Conservation (phyloP, 1,140 invertebrate species). For the Drosophila lini region DNA sequence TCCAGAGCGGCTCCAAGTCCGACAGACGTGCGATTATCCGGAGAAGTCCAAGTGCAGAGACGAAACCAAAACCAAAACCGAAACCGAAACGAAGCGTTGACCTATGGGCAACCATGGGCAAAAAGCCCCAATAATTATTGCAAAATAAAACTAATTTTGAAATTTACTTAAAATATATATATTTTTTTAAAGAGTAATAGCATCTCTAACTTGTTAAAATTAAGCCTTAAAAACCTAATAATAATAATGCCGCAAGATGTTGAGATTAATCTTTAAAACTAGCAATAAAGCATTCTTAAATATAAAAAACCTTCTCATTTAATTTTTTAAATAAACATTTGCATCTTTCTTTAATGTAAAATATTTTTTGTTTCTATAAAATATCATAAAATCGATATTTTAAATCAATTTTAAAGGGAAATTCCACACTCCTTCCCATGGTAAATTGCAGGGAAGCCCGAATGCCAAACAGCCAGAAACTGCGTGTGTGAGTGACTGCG, state of each 20-base stretch:
- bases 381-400: neutral
- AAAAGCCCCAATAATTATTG: neutral
- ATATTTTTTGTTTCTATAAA: neutral
- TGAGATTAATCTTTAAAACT: too few species aligned
- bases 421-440: neutral
- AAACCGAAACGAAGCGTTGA: conserved; percentile 26
- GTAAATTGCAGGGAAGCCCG: neutral
- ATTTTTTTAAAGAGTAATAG: too few species aligned
- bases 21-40: conserved; percentile 10
- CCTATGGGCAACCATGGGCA: conserved; percentile 1
- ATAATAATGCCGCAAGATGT: too few species aligned
- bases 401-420: neutral
- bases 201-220: too few species aligned
- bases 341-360: neutral
- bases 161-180: too few species aligned
- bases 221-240: too few species aligned
- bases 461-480: conserved; percentile 27
- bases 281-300: too few species aligned
- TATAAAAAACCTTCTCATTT: neutral
- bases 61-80: conserved; percentile 14
- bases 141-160: neutral
- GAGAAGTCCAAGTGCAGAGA: conserved; percentile 13
- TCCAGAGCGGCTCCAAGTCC: conserved; percentile 6
- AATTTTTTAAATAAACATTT: too few species aligned
- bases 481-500: conserved; percentile 60